Conservation (phyloP, 2,888 invertebrate genomes). For the Gortyna flavago region DNA sequence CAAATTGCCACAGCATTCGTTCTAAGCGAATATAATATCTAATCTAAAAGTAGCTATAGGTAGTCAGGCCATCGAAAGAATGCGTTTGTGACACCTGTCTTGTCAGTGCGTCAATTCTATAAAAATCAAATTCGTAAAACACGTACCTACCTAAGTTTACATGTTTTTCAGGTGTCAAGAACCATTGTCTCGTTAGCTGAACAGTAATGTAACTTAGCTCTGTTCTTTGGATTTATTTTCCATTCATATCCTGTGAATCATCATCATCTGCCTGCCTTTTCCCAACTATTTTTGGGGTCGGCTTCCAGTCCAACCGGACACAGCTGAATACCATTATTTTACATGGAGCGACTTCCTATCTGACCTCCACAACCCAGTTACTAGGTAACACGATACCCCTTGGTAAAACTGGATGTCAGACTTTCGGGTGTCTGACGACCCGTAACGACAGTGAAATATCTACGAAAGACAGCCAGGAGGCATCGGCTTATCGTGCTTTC, state of each 20-base stretch:
- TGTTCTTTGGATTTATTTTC: not conserved
- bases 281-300: not conserved
- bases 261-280: not conserved
- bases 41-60: conserved; percentile 1
- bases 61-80: too few species aligned
- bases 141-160: too few species aligned
- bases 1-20: conserved; percentile 23
- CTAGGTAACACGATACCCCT: not conserved
- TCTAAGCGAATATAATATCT: conserved; percentile 15
- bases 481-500: not conserved
- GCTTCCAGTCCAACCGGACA: too few species aligned
- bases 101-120: too few species aligned
- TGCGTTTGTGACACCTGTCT: too few species aligned
- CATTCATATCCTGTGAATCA: not conserved
- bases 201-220: not conserved
- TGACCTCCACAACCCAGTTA: not conserved
- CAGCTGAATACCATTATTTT: not conserved
- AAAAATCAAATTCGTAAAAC: too few species aligned
- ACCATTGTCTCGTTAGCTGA: too few species aligned
- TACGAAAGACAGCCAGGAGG: not conserved
- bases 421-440: not conserved
- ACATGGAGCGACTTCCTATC: not conserved
- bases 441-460: not conserved
- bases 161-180: too few species aligned
- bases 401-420: not conserved